Percentiles rank a stretch among this genome's conserved stretches.
These are phyloP conservation scores for Entomobrya proxima DNA, from an alignment of 2,888 invertebrate genomes.

Conservation along the genomic window DNA sequence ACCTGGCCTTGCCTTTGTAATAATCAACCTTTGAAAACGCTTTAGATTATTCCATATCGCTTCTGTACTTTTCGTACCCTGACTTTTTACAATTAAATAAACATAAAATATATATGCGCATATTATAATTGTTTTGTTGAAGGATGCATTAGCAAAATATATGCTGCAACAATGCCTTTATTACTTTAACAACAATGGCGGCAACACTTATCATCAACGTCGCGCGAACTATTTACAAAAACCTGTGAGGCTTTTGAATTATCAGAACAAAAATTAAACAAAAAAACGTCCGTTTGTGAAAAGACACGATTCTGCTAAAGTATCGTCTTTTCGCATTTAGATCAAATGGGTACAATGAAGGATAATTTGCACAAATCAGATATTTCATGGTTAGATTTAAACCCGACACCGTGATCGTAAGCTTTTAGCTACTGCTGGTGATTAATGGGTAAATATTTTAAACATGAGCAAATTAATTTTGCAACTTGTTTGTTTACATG, in stretches of 20 bases:
- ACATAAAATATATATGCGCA: background rate
- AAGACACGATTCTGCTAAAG: background rate
- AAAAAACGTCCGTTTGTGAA: background rate
- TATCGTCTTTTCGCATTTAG: too few relatives aligned
- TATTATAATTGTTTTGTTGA: constrained; percentile 28
- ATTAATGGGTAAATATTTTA: background rate
- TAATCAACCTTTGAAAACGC: constrained; percentile 35
- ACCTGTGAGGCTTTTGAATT: background rate
- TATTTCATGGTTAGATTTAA: too few relatives aligned
- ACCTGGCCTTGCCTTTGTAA: constrained; percentile 17
- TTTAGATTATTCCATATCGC: background rate
- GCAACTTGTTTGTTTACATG: constrained; percentile 16
- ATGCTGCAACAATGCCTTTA: background rate
- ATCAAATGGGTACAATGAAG: too few relatives aligned
- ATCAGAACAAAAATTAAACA: background rate
- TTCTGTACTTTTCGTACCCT: background rate
- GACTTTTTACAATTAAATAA: background rate
- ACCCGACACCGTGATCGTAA: too few relatives aligned
- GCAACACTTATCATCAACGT: background rate
- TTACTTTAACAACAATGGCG: constrained; percentile 8
- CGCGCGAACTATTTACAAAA: background rate
- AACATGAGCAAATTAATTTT: background rate
- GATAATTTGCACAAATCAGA: too few relatives aligned
- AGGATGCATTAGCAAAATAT: background rate
- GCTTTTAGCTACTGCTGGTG: too few relatives aligned